These are phyloP conservation scores for Drosophila rellima DNA, from an alignment of 2,888 invertebrate genomes.

Conservation along the genomic window DNA sequence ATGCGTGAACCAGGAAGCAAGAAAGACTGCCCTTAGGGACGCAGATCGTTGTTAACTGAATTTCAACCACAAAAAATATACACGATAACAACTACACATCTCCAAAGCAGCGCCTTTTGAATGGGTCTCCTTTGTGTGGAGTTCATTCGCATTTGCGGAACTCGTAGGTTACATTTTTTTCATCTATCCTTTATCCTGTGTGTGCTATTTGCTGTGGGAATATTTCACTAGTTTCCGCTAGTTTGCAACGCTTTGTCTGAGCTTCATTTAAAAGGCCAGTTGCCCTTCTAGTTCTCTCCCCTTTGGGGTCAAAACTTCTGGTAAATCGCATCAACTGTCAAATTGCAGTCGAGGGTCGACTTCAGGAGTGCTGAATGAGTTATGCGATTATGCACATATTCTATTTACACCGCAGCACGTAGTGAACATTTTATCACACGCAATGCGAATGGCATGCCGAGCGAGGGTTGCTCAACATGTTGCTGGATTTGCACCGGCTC, in stretches of 20 bases:
- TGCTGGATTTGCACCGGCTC: neutral
- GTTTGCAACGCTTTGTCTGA: conserved; percentile 23
- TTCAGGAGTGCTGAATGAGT: conserved; percentile 41
- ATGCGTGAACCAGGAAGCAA: too few species aligned
- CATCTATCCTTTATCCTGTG: neutral
- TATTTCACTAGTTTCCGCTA: conserved; percentile 11
- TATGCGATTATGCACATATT: conserved; percentile 65
- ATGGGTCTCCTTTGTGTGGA: conserved; percentile 34
- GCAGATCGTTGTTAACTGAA: too few species aligned
- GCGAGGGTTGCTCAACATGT: conserved; percentile 12
- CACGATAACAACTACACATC: neutral
- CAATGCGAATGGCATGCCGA: neutral
- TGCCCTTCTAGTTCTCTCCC: neutral
- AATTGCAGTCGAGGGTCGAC: conserved; percentile 30
- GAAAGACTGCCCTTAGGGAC: too few species aligned
- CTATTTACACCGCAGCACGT: conserved; percentile 51
- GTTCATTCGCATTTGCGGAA: conserved; percentile 49
- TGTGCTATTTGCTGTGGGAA: neutral
- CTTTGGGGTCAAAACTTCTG: neutral
- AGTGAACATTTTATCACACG: conserved; percentile 22
- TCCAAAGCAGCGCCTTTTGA: conserved; percentile 21
- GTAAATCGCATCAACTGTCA: conserved; percentile 5
- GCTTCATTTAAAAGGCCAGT: conserved; percentile 9
- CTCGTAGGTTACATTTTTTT: conserved; percentile 1
- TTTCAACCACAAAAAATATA: neutral